Base-by-base conservation (phyloP, 2,888 invertebrate genomes). In the Leucoma salicis region DNA sequence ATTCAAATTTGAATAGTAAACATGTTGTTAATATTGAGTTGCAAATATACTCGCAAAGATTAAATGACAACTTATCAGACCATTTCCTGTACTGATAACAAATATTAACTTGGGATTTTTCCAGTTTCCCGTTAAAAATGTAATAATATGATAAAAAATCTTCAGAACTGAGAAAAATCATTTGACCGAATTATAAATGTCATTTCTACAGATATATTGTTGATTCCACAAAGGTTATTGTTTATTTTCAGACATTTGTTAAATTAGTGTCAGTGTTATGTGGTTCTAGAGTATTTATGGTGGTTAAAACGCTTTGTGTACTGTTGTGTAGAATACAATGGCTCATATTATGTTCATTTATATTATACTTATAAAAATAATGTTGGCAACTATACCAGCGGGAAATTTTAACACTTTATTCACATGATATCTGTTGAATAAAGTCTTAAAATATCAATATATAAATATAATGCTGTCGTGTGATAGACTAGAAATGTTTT, bases 201-300 rank as follows among this genome's bases (percentile, higher is more conserved):
- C 29, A 42, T 42, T 38, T 27, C 21, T 8, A 21, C 21, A 21
- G 21, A 21, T 21, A 16, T 21, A 21, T 21, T 21, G 8, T 21
- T 21, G 6, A 21, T 37, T 25, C 28, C 37, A 27, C 21, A 21
- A 36, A 33, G 14, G 14, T 33, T 42, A 42, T 42, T 42, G 33
- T 42, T 33, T 37, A 42, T 42, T n/a, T 42, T 35, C 38, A 42
- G 38, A 38, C 34, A 38, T 38, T 37, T 28, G 28, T 28, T 24
- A 24, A 37, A 34, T 34, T 15, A 28, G 11, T 29, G 28, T 42
- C 33, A 1, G 8, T 25, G 34, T 34, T 34, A 42, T 34, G 25
- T 34, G n/a, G n/a, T 13, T 15, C 36, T 31, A 18, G 25, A 37
- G 27, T 37, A 28, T 29, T 15, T 16, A 37, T 16, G 29, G 14